Base-by-base conservation (phyloP, 2,113 vertebrate species). In the Cavia aperea region DNA sequence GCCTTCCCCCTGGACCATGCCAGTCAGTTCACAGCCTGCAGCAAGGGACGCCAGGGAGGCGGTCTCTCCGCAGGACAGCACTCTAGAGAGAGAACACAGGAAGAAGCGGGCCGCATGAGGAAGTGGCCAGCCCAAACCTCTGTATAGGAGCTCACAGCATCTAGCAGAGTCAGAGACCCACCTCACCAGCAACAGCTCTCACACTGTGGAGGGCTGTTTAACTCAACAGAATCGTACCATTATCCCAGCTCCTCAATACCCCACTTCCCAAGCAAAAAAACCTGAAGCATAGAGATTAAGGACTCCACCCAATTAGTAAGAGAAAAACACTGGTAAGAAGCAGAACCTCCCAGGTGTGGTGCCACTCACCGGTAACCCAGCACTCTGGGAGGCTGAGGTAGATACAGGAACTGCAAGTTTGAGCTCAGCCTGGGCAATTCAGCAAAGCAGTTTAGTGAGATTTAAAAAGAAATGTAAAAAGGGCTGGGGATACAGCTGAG, bases 71-170 rank as follows among this genome's bases (percentile, higher is more conserved):
- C 0, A 0, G 31, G 66, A 18, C 58, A 33, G 88, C 21, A 24
- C 14, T 43, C 96, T 97, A 56, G 21, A 39, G 90, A 88, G 73
- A 88, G 75, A 78, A 46, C 16, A 72, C 11, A 82, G 7, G 18
- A 43, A 54, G 8, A 15, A 56, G 36, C 7, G 36, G 13, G 29
- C 0, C 4, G 7, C 46, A 39, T 91, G 65, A 94, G 89, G 78
- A 14, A 23, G 4, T 33, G 4, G 66, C 51, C n/a, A 0, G 1
- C 83, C 23, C 23, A 1, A n/a, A 7, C 66, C 43, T 23, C 86
- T 31, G 13, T 0, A 11, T 65, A 11, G n/a, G 21, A 81, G 65
- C 51, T 60, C 86, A 21, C 10, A 33, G 58, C 24, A n/a, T 54
- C 56, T 16, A 9, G 9, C 1, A 1, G 58, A 39, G 26, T 5